Base-by-base conservation (phyloP, 2,888 invertebrate genomes). In the Macrosiphum euphorbiae region DNA sequence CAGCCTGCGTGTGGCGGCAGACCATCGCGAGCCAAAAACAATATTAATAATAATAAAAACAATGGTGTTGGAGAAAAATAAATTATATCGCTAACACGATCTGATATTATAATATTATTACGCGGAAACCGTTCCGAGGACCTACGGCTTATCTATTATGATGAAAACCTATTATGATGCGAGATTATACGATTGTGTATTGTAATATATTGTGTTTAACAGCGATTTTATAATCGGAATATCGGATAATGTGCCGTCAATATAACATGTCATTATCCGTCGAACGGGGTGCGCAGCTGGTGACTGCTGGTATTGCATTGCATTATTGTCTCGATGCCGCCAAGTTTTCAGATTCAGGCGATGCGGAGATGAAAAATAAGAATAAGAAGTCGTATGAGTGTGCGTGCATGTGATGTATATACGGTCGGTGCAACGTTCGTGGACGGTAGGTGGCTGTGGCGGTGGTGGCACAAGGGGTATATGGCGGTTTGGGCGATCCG, bases 341-440 rank as follows among this genome's bases (percentile, higher is more conserved):
- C 50, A 84, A 90, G 50, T 90, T 90, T 90, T 90, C 52, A 35
- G 47, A 41, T 90, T 50, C 24, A 5, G 67, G 58, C 50, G 50
- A 78, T 35, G 35, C 50, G 90, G 67, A 90, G 52, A 52, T 47
- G 44, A 86, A 50, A 44, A 86, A 86, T 44, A 86, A 50, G 28
- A 50, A 50, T 44, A 86, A 86, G 47, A 86, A 47, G 13, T 28
- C 11, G 44, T 1, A 3, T 3, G 58, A 13, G 28, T 26, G 35
- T 78, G 35, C 1, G n/a, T 16, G 67, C 35, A 20, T 41, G 20
- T 78, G 35, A 20, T 35, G 8, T 78, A 35, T 78, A 20, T 78
- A 58, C 26, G 35, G 78, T 24, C 78, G 78, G 78, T 78, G 35
- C 78, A 20, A 78, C 20, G 35, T 35, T 41, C 20, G 28, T 52